A percentile compares a stretch with the other conserved stretches of the same genome.
Evolutionary conservation across 2,797 vertebrate genomes (phyloP).

Genomic region (Trichosurus vulpecula): DNA sequence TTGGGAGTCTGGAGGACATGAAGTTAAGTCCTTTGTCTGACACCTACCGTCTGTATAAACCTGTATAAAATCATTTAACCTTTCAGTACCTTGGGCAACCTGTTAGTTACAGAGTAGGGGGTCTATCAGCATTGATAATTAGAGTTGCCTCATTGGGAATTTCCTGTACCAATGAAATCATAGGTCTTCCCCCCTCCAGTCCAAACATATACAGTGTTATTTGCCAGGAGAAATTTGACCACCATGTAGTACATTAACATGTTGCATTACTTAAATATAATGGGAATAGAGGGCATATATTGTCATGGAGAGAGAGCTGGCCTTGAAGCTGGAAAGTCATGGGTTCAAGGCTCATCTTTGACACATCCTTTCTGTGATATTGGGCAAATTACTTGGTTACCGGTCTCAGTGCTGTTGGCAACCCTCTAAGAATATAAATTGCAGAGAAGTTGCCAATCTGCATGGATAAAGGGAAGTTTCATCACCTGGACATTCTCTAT

Average conservation of each 20-base stretch:
- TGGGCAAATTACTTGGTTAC: neutral
- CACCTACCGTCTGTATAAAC: neutral
- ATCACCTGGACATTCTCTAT: neutral
- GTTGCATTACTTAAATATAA: neutral
- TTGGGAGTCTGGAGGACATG: neutral
- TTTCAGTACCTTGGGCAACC: neutral
- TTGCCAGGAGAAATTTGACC: slow-evolving; percentile 24
- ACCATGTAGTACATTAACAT: neutral
- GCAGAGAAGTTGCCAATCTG: neutral
- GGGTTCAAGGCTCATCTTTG: neutral
- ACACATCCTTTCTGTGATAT: neutral
- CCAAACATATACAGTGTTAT: neutral
- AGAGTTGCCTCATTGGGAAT: neutral
- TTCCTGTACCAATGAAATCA: slow-evolving; percentile 28
- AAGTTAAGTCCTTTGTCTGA: neutral
- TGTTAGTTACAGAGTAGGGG: neutral
- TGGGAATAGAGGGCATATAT: neutral
- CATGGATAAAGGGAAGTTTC: neutral
- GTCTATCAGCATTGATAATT: neutral
- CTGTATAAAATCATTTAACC: neutral
- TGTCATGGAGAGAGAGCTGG: neutral
- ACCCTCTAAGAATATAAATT: neutral
- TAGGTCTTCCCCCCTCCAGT: neutral
- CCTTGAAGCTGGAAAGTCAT: neutral
- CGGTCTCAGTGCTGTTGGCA: neutral